phyloP scores from a whole-genome alignment of 2,797 vertebrate species.

The Crypturellus tataupa region DNA sequence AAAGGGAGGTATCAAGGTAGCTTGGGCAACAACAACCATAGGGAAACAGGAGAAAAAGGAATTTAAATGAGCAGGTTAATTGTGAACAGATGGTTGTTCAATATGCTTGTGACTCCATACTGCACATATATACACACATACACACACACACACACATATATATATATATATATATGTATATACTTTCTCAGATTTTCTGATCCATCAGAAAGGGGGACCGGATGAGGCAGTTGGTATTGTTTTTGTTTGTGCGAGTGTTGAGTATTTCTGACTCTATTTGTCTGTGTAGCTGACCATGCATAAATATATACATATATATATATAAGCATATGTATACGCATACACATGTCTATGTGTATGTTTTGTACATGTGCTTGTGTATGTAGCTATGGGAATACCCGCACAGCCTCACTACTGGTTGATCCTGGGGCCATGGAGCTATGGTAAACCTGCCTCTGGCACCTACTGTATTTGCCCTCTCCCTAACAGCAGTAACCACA shows the following conservation, averaged over 20 bases:
- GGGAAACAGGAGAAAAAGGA: neutral
- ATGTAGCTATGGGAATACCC: neutral
- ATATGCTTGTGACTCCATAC: neutral
- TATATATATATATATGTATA: neutral
- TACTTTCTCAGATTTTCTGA: neutral
- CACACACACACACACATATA: no score
- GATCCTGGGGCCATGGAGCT: neutral
- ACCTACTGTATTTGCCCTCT: neutral
- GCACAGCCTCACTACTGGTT: neutral
- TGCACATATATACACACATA: neutral
- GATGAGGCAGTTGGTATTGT: neutral
- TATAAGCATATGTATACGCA: neutral
- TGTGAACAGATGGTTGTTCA: neutral
- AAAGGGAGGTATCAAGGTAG: no score
- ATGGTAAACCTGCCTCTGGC: neutral
- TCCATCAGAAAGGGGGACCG: neutral
- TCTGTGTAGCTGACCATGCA: fast-evolving
- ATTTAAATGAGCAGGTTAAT: neutral
- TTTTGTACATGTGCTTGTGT: neutral
- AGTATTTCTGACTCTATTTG: neutral
- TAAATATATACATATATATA: neutral
- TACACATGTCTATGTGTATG: neutral
- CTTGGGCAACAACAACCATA: neutral
- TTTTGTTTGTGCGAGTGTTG: neutral
- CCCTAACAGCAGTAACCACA: neutral